These are phyloP conservation scores for Lethrus apterus DNA, from an alignment of 1,140 invertebrate genomes.

Conservation along the genomic window DNA sequence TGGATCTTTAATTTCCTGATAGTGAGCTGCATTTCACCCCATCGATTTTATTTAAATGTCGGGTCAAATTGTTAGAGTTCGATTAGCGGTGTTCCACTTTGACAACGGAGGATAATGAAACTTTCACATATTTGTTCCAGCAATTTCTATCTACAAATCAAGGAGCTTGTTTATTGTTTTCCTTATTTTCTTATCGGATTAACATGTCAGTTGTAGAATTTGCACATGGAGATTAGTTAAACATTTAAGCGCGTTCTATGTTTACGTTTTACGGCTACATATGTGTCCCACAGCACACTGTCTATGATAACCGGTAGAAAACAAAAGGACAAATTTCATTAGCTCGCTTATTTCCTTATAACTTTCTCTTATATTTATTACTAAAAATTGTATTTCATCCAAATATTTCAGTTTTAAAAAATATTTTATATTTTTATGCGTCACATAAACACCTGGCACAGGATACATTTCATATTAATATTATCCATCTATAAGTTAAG, in stretches of 20 bases:
- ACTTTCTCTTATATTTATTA: too few relatives aligned
- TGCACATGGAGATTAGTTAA: conserved; percentile 9
- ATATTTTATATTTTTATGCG: too few relatives aligned
- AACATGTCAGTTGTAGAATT: conserved; percentile 8
- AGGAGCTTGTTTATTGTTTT: conserved; percentile 6
- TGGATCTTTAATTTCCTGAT: conserved; percentile 24
- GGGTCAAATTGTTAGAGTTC: not conserved
- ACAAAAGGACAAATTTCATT: not conserved
- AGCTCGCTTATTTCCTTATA: too few relatives aligned
- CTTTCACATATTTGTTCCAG: too few relatives aligned
- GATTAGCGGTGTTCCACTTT: not conserved
- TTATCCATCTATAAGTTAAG: too few relatives aligned
- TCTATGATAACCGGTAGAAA: not conserved
- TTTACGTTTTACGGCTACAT: conserved; percentile 8
- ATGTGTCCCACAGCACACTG: conserved; percentile 1
- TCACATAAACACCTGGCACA: too few relatives aligned
- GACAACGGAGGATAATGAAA: too few relatives aligned
- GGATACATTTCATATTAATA: too few relatives aligned
- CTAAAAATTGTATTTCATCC: too few relatives aligned
- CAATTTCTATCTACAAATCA: too few relatives aligned
- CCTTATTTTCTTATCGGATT: conserved; percentile 13
- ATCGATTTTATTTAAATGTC: conserved; percentile 1
- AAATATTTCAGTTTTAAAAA: too few relatives aligned
- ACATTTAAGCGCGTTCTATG: conserved; percentile 9
- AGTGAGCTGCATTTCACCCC: not conserved